A percentile compares a stretch with the other conserved stretches of the same genome.
Conservation (phyloP, 2,113 vertebrate genomes). For the Campylorhamphus procurvoides region DNA sequence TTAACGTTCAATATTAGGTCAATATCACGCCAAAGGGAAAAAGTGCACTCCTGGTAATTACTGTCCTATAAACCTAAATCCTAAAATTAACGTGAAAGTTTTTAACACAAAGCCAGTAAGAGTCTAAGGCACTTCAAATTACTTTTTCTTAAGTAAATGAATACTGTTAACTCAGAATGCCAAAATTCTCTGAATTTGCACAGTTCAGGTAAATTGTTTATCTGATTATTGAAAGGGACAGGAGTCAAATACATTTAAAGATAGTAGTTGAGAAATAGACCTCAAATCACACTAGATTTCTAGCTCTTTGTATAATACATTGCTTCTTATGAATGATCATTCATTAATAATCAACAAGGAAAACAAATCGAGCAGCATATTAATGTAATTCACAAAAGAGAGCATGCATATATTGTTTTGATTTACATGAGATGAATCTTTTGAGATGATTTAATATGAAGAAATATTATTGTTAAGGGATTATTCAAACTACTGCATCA, state of each 20-base stretch:
- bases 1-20: conserved; percentile 22
- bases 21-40: conserved; percentile 31
- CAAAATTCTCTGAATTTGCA: not conserved
- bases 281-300: not conserved
- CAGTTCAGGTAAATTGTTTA: not conserved
- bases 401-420: not conserved
- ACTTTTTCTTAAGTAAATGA: not conserved
- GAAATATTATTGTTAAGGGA: not conserved
- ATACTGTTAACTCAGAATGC: not conserved
- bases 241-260: not conserved
- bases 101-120: not conserved
- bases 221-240: not conserved
- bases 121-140: not conserved
- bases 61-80: conserved; percentile 55
- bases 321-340: not conserved
- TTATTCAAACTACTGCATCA: not conserved
- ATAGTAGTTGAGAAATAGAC: not conserved
- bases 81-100: not conserved
- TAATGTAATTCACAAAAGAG: not conserved
- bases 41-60: conserved; percentile 15
- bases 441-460: not conserved
- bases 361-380: not conserved
- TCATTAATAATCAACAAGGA: not conserved
- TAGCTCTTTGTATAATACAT: not conserved
- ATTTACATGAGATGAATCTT: not conserved